Percentiles rank a stretch among this genome's conserved stretches.
phyloP scores from a whole-genome alignment of 2,113 vertebrate species.

The Ondatra zibethicus region DNA sequence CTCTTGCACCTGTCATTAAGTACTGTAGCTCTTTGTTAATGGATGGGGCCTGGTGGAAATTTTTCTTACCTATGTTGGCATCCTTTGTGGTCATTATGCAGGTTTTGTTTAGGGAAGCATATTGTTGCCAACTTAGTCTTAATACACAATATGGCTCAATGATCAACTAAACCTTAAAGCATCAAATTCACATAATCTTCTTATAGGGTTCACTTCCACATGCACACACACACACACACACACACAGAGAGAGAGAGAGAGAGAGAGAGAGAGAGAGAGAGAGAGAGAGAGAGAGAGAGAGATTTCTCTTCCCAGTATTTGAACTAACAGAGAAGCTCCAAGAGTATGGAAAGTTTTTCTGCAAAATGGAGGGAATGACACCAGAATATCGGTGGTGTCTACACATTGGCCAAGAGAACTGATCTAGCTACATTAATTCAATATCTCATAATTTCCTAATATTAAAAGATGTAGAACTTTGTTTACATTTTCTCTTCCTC shows the following conservation, averaged over 20 bases:
- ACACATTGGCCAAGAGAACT: background rate
- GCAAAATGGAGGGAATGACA: background rate
- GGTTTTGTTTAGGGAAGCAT: background rate
- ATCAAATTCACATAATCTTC: background rate
- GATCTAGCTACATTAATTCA: background rate
- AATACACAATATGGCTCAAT: background rate
- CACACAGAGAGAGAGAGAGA: background rate
- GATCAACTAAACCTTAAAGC: background rate
- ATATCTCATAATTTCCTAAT: background rate
- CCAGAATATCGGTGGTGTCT: background rate
- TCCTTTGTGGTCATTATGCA: background rate
- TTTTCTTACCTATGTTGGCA: background rate
- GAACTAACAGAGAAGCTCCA: background rate
- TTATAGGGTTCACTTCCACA: background rate
- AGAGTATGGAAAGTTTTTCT: background rate
- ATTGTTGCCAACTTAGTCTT: background rate
- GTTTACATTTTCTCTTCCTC: constrained; percentile 38
- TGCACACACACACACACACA: background rate
- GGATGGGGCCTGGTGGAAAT: too few relatives aligned
- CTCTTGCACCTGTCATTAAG: background rate
- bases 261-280: background rate
- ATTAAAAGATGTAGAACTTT: background rate
- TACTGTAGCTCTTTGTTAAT: background rate
- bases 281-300: background rate
- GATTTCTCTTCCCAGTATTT: background rate